Evolutionary conservation across 2,888 invertebrate genomes (phyloP).

Genomic region (Tachina grossa): DNA sequence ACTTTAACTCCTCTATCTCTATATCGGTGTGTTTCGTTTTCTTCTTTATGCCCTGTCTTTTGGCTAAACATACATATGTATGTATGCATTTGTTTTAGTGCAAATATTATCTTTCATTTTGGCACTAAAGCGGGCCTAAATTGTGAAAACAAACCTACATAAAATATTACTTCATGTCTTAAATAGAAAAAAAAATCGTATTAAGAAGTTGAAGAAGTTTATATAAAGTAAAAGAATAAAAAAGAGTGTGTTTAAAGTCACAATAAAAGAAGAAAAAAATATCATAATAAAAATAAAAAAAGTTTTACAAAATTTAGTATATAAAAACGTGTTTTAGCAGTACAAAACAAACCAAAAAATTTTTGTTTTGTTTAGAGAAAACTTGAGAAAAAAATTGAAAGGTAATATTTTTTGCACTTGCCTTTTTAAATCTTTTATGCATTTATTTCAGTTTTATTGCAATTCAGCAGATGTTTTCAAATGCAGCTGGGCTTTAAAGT

Average conservation of each 20-base stretch:
- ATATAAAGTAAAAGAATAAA: neutral
- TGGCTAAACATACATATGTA: neutral
- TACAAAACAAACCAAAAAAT: slow-evolving; percentile 10
- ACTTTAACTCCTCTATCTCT: neutral
- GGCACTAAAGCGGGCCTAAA: slow-evolving; percentile 8
- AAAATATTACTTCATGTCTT: slow-evolving; percentile 9
- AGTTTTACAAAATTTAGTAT: neutral
- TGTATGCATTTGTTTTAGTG: neutral
- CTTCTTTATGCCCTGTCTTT: neutral
- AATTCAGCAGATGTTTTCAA: slow-evolving; percentile 13
- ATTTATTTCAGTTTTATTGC: neutral
- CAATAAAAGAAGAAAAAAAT: slow-evolving; percentile 20
- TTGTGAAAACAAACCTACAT: slow-evolving; percentile 23
- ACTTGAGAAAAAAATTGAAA: slow-evolving; percentile 37
- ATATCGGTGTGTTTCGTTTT: neutral
- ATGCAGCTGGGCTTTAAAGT: neutral
- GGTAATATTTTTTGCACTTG: slow-evolving; percentile 44
- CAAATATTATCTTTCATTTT: slow-evolving; percentile 7
- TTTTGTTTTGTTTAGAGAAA: slow-evolving; percentile 30
- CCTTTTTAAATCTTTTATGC: neutral
- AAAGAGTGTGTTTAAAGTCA: slow-evolving; percentile 17
- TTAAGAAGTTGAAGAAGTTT: slow-evolving; percentile 41
- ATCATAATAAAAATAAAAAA: slow-evolving; percentile 11
- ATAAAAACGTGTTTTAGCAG: slow-evolving; percentile 64
- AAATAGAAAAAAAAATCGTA: slow-evolving; percentile 11